Evolutionary conservation across 2,113 vertebrate species (phyloP).

Genomic region (Anarrhichthys ocellatus): DNA sequence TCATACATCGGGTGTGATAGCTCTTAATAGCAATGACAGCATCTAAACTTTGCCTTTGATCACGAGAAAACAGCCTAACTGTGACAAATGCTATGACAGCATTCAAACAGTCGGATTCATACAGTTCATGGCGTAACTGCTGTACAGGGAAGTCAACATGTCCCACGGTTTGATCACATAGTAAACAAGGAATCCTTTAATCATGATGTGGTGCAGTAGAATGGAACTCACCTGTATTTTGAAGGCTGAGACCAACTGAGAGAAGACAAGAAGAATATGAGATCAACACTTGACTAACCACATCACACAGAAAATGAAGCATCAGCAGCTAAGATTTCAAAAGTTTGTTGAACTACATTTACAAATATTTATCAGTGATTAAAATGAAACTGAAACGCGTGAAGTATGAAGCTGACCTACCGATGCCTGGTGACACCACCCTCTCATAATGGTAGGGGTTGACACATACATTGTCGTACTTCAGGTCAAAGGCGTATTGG

Average conservation of each 20-base stretch:
- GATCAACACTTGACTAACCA: not conserved
- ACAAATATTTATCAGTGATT: not conserved
- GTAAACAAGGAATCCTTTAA: not conserved
- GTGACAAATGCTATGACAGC: not conserved
- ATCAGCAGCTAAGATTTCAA: not conserved
- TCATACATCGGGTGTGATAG: too few species aligned
- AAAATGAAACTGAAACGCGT: not conserved
- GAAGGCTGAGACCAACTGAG: constrained; percentile 83
- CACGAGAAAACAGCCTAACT: not conserved
- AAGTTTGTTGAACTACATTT: not conserved
- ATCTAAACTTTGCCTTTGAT: too few species aligned
- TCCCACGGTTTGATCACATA: not conserved
- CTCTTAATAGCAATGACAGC: too few species aligned
- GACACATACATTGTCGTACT: constrained; percentile 81
- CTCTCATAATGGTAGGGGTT: constrained; percentile 86
- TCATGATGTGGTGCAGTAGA: not conserved
- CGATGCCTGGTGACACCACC: constrained; percentile 83
- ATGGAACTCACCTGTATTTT: constrained; percentile 77
- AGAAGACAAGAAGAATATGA: constrained; percentile 26
- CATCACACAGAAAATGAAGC: not conserved
- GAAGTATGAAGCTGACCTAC: constrained; percentile 57
- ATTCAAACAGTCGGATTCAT: not conserved
- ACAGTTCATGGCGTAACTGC: too few species aligned
- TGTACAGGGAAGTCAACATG: too few species aligned
- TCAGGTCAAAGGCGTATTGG: constrained; percentile 87